Base-by-base conservation (phyloP, 2,113 vertebrate genomes). In the Arothron firmamentum region DNA sequence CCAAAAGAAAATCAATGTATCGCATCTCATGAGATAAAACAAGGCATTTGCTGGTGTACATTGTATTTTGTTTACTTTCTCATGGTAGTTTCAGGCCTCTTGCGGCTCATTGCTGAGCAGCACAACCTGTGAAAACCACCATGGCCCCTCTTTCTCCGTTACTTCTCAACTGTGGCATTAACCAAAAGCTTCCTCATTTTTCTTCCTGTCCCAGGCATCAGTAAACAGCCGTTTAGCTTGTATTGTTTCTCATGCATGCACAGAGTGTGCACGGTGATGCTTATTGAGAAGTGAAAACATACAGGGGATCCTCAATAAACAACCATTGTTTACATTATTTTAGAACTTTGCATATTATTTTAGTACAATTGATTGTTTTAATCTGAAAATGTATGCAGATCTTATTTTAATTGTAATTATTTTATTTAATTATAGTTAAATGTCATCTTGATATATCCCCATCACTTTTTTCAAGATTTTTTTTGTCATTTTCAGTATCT, bases 81-180 rank as follows among this genome's bases (percentile, higher is more conserved):
- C 13, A 1, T 38, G 34, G 43, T 75, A 58, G 47, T 52, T 46
- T 52, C 47, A 11, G 23, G 56, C 48, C 78, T 59, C 59, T 23
- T 52, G 57, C 57, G 49, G 47, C 67, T 56, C 43, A 5, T n/a
- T 43, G 21, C 49, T 73, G 48, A 67, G 43, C 1, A 49, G 41
- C 62, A 63, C 74, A 68, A 38, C 34, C 34, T 38, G 34, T 38
- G 8, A 38, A 38, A 38, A 38, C 34, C 34, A 38, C 34, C 45
- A 16, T 2, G 3, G 2, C 56, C 52, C 45, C 55, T 67, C 25
- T 57, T 58, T 45, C 63, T 67, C 55, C 62, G 54, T 67, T 69
- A 53, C 70, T 34, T 53, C 19, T 65, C 17, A 55, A 71, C 61
- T 73, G 59, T 74, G 28, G 56, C 68, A 61, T 77, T 67, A 73